Evolutionary conservation across 2,888 invertebrate species (phyloP).

Genomic region (Pachycephus smyrnensis): DNA sequence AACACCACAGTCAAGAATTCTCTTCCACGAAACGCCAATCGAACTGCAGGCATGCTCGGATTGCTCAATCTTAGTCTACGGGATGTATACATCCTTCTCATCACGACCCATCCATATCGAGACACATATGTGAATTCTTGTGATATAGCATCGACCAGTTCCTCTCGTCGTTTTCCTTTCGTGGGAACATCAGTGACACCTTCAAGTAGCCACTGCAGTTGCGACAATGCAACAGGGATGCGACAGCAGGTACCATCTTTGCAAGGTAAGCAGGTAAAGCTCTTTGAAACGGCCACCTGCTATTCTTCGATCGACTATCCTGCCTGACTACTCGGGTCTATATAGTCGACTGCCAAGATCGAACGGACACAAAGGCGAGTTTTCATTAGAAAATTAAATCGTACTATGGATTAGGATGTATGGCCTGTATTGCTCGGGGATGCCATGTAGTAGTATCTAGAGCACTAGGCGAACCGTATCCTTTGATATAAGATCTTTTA

Average conservation of each 20-base stretch:
- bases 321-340: conserved; percentile 3
- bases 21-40: background rate
- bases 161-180: background rate
- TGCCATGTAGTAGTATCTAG: background rate
- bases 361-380: conserved; percentile 26
- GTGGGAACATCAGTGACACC: background rate
- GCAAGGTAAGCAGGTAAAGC: background rate
- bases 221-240: background rate
- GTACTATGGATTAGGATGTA: conserved; percentile 33
- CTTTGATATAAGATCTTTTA: background rate
- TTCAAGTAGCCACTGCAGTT: background rate
- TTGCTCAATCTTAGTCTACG: background rate
- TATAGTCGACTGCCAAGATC: conserved; percentile 10
- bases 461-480: background rate
- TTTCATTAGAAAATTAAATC: conserved; percentile 30
- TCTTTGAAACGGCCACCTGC: conserved; percentile 20
- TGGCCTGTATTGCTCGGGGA: background rate
- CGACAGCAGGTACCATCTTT: background rate
- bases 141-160: background rate
- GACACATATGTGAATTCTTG: background rate
- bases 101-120: background rate
- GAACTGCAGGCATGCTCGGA: background rate
- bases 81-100: background rate
- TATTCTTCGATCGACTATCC: conserved; percentile 23
- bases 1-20: background rate